Percentiles rank a stretch among this genome's conserved stretches.
phyloP scores from a whole-genome alignment of 2,888 invertebrate species.

The Melangyna quadrimaculata region DNA sequence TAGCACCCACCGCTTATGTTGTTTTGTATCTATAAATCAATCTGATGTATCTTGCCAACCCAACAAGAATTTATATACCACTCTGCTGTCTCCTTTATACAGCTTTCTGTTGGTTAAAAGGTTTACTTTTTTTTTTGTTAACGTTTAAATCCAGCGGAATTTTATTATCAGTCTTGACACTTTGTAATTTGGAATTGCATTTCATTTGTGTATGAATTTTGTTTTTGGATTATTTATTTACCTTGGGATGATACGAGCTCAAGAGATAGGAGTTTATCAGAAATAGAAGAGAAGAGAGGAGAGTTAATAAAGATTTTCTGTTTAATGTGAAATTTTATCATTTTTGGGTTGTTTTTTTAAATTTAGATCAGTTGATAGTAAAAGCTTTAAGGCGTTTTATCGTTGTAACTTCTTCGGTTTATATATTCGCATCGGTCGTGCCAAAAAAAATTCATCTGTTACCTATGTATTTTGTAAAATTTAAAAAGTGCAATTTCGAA shows the following conservation, averaged over 20 bases:
- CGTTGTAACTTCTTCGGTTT: not conserved
- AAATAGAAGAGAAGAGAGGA: not conserved
- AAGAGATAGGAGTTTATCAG: too few relatives aligned
- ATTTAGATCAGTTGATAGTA: conserved; percentile 31
- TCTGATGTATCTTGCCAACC: not conserved
- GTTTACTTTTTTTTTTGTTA: not conserved
- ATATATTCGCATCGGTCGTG: not conserved
- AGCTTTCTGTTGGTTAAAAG: not conserved
- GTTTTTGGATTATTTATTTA: not conserved
- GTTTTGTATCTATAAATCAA: conserved; percentile 24
- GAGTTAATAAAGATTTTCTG: not conserved
- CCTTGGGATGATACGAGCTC: not conserved
- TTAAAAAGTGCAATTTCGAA: not conserved
- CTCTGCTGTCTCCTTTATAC: not conserved
- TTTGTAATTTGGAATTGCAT: not conserved
- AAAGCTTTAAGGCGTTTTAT: conserved; percentile 16
- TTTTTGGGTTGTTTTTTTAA: conserved; percentile 1
- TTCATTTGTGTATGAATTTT: not conserved
- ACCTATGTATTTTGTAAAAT: not conserved
- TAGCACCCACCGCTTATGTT: not conserved
- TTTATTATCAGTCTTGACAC: not conserved
- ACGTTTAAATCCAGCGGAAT: not conserved
- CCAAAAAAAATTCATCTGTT: not conserved
- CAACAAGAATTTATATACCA: not conserved
- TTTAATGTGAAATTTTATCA: not conserved